Conservation (phyloP, 2,797 vertebrate genomes). For the Danio tinwini region DNA sequence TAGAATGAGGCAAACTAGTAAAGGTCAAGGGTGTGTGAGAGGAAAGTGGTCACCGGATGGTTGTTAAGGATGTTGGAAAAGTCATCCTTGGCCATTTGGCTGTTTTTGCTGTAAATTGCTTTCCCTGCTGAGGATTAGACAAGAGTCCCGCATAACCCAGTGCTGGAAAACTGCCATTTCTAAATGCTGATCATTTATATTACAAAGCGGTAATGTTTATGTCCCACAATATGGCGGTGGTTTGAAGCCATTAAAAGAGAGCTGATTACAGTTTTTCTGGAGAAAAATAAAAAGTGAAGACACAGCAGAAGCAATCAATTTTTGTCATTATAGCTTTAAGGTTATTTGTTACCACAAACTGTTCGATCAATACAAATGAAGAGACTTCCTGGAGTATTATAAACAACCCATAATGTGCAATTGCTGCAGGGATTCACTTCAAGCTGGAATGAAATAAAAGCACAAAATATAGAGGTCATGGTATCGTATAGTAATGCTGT, state of each 20-base stretch:
- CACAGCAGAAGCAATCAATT: conserved; percentile 31
- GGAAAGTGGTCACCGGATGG: conserved; percentile 24
- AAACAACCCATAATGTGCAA: not conserved
- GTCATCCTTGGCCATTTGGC: conserved; percentile 18
- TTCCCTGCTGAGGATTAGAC: conserved; percentile 11
- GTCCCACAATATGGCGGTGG: conserved; percentile 14
- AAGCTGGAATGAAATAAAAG: not conserved
- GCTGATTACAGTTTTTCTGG: conserved; percentile 29
- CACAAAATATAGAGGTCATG: conserved; percentile 10
- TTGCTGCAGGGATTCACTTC: conserved; percentile 3
- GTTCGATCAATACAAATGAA: conserved; percentile 35
- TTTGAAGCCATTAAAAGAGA: conserved; percentile 34
- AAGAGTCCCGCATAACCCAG: not conserved
- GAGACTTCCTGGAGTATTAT: conserved; percentile 12
- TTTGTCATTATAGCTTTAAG: conserved; percentile 20
- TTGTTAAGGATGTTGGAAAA: conserved; percentile 31
- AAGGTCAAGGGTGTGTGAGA: conserved; percentile 49
- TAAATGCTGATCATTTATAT: not conserved
- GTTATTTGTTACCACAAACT: conserved; percentile 28
- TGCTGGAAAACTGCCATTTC: conserved; percentile 7
- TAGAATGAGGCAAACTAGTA: conserved; percentile 41
- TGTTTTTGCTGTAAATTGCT: conserved; percentile 44
- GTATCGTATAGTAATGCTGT: not conserved
- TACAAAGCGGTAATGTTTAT: conserved; percentile 41
- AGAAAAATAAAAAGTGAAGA: conserved; percentile 20